These are phyloP conservation scores for Argyra leucocephala DNA, from an alignment of 2,888 invertebrate species.

Conservation along the genomic window DNA sequence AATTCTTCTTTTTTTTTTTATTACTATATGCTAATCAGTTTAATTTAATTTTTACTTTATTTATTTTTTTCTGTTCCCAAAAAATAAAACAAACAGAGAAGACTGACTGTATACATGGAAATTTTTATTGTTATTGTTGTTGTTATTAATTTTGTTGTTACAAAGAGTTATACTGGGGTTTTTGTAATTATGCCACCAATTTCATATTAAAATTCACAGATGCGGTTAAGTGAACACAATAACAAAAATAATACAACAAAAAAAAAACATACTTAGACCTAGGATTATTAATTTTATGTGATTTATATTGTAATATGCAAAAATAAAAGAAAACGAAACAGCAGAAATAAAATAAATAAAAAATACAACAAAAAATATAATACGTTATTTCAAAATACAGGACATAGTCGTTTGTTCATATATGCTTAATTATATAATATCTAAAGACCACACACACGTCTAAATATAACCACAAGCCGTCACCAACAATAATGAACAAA, in stretches of 20 bases:
- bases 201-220: background rate
- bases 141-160: background rate
- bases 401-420: too few relatives aligned
- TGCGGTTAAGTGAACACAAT: background rate
- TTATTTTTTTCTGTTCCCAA: background rate
- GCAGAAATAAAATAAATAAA: too few relatives aligned
- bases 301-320: background rate
- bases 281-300: background rate
- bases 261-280: background rate
- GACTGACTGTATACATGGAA: too few relatives aligned
- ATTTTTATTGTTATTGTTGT: too few relatives aligned
- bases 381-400: too few relatives aligned
- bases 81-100: background rate
- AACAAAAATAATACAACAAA: background rate
- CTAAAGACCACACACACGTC: background rate
- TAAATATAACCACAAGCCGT: background rate
- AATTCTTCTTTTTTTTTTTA: too few relatives aligned
- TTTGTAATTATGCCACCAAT: background rate
- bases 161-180: background rate
- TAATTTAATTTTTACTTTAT: too few relatives aligned
- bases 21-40: background rate
- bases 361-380: too few relatives aligned
- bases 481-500: too few relatives aligned
- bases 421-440: too few relatives aligned
- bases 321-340: background rate